phyloP scores from a whole-genome alignment of 2,888 invertebrate species.

The Cosmia pyralina region DNA sequence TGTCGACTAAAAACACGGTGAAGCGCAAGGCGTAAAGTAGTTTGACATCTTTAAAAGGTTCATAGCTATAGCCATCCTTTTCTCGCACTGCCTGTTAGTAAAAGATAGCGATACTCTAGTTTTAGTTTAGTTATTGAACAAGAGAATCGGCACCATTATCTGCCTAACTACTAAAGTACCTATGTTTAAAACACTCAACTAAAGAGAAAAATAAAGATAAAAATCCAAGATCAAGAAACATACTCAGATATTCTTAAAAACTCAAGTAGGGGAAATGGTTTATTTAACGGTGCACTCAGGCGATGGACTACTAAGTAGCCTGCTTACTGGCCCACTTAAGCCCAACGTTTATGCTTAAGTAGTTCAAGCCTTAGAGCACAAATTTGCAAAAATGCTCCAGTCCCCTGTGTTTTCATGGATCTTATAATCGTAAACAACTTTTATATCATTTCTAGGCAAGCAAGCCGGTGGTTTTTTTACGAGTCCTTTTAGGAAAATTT shows the following conservation, averaged over 20 bases:
- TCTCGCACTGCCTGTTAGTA: no score
- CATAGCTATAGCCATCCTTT: no score
- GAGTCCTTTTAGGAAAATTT: not conserved
- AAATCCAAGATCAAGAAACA: conserved; percentile 45
- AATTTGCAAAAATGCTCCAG: conserved; percentile 44
- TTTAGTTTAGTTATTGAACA: no score
- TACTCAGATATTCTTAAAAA: conserved; percentile 60
- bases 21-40: no score
- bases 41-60: no score
- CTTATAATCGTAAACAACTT: conserved; percentile 26
- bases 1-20: no score
- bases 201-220: conserved; percentile 10
- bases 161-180: not conserved
- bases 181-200: not conserved
- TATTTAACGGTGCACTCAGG: conserved; percentile 65
- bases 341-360: conserved; percentile 59
- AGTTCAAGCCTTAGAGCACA: conserved; percentile 39
- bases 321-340: conserved; percentile 63
- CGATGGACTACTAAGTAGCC: conserved; percentile 63
- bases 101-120: no score
- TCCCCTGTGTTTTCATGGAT: conserved; percentile 23
- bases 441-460: not conserved
- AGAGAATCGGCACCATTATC: no score
- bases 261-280: conserved; percentile 56
- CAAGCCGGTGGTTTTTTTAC: not conserved